phyloP scores from a whole-genome alignment of 2,888 invertebrate genomes.

The Plebejus anna region DNA sequence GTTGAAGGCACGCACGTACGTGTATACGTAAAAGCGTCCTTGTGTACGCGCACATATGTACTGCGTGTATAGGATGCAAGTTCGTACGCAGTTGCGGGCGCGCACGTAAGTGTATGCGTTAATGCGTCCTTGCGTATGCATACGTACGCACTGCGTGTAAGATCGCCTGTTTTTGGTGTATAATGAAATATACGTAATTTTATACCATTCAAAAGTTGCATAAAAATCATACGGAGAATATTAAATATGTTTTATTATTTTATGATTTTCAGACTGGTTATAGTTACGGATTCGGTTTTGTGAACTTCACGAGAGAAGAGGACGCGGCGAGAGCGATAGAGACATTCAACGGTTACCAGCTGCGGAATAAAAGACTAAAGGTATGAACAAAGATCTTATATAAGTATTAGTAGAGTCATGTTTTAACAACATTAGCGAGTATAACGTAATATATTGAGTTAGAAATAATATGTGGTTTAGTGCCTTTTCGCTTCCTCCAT shows the following conservation, averaged over 20 bases:
- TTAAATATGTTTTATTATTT: neutral
- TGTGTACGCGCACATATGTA: too few species aligned
- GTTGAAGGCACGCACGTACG: neutral
- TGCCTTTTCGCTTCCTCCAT: too few species aligned
- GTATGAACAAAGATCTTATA: constrained; percentile 55
- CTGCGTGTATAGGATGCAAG: too few species aligned
- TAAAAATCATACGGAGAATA: neutral
- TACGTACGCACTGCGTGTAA: too few species aligned
- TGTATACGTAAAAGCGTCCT: too few species aligned
- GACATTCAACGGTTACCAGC: constrained; percentile 91
- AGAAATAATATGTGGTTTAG: too few species aligned
- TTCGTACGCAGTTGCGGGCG: neutral
- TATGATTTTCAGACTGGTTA: constrained; percentile 88
- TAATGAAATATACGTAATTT: neutral
- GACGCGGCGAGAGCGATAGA: constrained; percentile 93
- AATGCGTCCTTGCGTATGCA: too few species aligned
- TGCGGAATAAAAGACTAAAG: constrained; percentile 95
- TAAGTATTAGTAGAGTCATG: too few species aligned
- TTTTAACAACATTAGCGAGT: neutral
- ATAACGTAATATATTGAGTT: too few species aligned
- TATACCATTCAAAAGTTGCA: too few species aligned
- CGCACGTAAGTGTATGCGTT: neutral
- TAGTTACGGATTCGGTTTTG: constrained; percentile 97
- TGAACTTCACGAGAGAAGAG: constrained; percentile 91
- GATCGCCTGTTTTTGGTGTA: too few species aligned